Base-by-base conservation (phyloP, 1,140 invertebrate genomes). In the Drosophila burlai region DNA sequence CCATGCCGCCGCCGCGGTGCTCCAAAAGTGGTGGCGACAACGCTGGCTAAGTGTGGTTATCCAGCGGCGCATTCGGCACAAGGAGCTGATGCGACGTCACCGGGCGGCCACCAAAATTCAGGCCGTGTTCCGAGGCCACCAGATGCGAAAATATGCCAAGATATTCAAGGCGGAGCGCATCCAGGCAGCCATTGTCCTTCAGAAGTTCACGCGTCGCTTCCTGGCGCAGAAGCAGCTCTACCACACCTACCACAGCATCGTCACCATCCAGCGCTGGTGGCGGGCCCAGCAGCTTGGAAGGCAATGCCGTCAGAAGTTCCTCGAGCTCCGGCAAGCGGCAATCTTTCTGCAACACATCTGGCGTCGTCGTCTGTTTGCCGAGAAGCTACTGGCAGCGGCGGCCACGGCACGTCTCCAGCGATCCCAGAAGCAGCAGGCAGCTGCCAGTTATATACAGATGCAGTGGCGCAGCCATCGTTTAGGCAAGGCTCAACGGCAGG, bases 21-120 rank as follows among this genome's bases (percentile, higher is more conserved):
- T 97, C 69, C 94, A 93, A 9, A 96, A 95, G 94, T 97, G 96
- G 96, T 97, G 96, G 96, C 94, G 94, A 5, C 95, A 94, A 71
- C 94, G 95, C 45, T 94, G 93, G 93, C 80, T 94, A 2, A 64
- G 71, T 18, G 93, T 95, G 0, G 52, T 94, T 21, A 84, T 94
- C 9, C 93, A 93, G 45, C 76, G 94, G 31, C 80, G 87, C 59
- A 92, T 94, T 36, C 92, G 94, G 26, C 80, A 94, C 42, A 93
- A 84, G 75, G 72, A 93, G 55, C 81, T 82, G 9, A 61, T 79
- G 60, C 91, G 77, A 45, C 75, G 90, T 2, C 93, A 94, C 54
- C 80, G 83, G 11, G 94, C 95, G 4, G 94, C 94, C 2, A 94
- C 85, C 31, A 85, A 84, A 26, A 95, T 96, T 26, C 95, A 96